Conservation (phyloP, 2,888 invertebrate genomes). For the Ornithoptera priamus region DNA sequence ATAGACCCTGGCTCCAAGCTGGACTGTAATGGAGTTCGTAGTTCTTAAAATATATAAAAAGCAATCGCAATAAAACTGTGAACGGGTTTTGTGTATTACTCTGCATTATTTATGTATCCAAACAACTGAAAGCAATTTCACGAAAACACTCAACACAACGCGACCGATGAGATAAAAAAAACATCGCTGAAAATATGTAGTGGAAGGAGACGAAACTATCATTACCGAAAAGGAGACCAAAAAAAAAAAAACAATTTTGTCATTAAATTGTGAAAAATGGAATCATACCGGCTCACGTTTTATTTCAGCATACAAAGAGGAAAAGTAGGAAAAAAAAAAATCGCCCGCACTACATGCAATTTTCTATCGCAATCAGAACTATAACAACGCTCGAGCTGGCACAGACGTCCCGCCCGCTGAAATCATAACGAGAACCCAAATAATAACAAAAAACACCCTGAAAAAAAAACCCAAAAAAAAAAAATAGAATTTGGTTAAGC, state of each 20-base stretch:
- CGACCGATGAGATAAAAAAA: constrained; percentile 4
- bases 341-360: constrained; percentile 43
- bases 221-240: constrained; percentile 6
- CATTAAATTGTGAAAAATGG: constrained; percentile 28
- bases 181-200: constrained; percentile 6
- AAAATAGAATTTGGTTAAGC: constrained; percentile 64
- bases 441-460: constrained; percentile 56
- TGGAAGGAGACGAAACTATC: constrained; percentile 13
- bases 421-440: constrained; percentile 57
- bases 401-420: constrained; percentile 43
- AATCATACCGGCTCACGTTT: constrained; percentile 29
- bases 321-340: constrained; percentile 8
- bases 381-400: constrained; percentile 46
- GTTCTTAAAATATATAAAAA: no score
- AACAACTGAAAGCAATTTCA: not conserved
- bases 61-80: no score
- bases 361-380: constrained; percentile 41
- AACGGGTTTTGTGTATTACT: not conserved
- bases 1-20: no score
- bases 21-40: no score
- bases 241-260: constrained; percentile 16
- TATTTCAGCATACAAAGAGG: constrained; percentile 26
- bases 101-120: not conserved
- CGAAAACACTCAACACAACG: constrained; percentile 2
- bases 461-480: constrained; percentile 39